phyloP scores from a whole-genome alignment of 2,888 invertebrate species.

The Scelioninae gen. 1 region DNA sequence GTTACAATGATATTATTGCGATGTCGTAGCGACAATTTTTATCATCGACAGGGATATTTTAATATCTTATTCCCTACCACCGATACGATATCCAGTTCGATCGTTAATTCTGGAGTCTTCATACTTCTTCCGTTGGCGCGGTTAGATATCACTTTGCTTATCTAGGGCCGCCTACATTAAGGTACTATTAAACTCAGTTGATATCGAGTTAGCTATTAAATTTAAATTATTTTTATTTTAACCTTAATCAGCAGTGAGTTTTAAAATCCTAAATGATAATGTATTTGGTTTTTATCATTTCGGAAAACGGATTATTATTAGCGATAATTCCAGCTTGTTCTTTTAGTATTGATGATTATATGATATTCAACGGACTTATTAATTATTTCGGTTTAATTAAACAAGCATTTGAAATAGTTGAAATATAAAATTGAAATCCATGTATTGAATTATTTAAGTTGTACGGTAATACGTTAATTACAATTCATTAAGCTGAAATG shows the following conservation, averaged over 20 bases:
- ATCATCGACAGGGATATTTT: conserved; percentile 79
- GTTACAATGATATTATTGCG: conserved; percentile 57
- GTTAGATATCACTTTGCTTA: conserved; percentile 27
- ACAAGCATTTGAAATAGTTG: neutral
- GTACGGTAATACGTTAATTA: too few species aligned
- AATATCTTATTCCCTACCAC: conserved; percentile 61
- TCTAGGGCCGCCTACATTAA: conserved; percentile 51
- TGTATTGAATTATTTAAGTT: too few species aligned
- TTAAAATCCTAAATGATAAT: too few species aligned
- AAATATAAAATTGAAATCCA: neutral
- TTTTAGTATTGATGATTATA: too few species aligned
- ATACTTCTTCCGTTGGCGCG: conserved; percentile 32
- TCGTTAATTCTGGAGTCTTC: conserved; percentile 21
- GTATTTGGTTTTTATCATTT: too few species aligned
- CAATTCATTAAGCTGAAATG: too few species aligned
- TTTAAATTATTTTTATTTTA: too few species aligned
- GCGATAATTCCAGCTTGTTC: too few species aligned
- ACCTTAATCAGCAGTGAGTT: too few species aligned
- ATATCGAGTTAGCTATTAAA: conserved; percentile 17
- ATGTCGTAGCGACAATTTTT: conserved; percentile 81
- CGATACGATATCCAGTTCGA: conserved; percentile 40
- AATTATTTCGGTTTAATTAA: neutral
- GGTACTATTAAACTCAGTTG: conserved; percentile 24
- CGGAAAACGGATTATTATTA: too few species aligned
- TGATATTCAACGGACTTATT: too few species aligned